Base-by-base conservation (phyloP, 2,888 invertebrate genomes). In the Morpho deidamia region DNA sequence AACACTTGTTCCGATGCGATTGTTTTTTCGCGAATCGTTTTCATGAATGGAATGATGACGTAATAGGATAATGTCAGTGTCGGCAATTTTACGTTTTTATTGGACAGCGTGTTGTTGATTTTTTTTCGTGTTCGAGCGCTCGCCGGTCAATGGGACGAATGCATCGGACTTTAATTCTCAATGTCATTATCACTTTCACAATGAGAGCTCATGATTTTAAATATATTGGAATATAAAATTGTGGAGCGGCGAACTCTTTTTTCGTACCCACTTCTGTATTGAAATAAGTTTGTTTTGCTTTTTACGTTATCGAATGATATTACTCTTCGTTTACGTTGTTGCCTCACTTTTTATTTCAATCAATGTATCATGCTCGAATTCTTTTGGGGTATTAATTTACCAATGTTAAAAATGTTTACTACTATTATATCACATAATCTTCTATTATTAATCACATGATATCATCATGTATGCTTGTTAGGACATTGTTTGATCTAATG, bases 31-130 rank as follows among this genome's bases (percentile, higher is more conserved):
- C 77, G 78, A 73, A 74, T 78, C 83, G 83, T 81, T 83, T 81
- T 82, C 83, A 86, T 88, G 88, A 89, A 89, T 89, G 89, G 71
- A 81, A 79, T 83, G 85, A 86, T 88, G 88, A 88, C 87, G 88
- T 88, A 87, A 87, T 89, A 84, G 87, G 84, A 87, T 88, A 87
- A 88, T 87, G 86, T 85, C 85, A 83, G 81, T 78, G 81, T 73
- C 74, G 81, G 80, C 77, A 79, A 85, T 88, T 88, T 87, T 78
- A 84, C 86, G 83, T 89, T 87, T 88, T 88, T 88, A 88, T 88
- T 87, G 84, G 83, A 72, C 69, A 69, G 74, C 74, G 76, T 78
- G 83, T 76, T 78, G 77, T 78, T 78, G 78, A 68, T 81, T 86
- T 87, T 77, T 83, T 85, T 84, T 71, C 63, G 64, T 69, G 76